Evolutionary conservation across 2,888 invertebrate species (phyloP).

Genomic region (Polyommatus icarus): DNA sequence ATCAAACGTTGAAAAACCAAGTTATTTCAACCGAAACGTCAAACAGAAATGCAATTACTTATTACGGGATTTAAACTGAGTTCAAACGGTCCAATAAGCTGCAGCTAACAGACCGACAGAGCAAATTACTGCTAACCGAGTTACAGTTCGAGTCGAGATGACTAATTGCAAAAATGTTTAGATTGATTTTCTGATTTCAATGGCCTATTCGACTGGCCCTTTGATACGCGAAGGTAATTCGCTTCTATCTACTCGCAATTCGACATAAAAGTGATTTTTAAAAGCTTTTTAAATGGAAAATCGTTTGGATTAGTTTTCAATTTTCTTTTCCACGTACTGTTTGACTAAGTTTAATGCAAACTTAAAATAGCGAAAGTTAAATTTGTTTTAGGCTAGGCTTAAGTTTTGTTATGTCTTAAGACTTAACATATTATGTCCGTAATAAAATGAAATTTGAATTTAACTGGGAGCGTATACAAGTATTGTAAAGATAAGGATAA

Average conservation of each 20-base stretch:
- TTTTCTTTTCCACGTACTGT: neutral
- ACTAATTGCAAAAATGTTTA: constrained; percentile 39
- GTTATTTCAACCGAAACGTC: neutral
- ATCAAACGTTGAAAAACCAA: neutral
- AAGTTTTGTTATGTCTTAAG: too few species aligned
- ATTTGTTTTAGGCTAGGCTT: too few species aligned
- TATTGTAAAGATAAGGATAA: neutral
- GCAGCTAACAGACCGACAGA: constrained; percentile 25
- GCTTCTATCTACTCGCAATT: neutral
- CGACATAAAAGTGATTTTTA: neutral
- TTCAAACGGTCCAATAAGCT: constrained; percentile 35
- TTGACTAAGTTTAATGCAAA: too few species aligned
- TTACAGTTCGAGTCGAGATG: neutral
- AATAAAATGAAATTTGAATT: too few species aligned
- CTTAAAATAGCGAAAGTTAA: too few species aligned
- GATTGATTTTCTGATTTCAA: constrained; percentile 67
- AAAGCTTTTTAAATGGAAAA: neutral
- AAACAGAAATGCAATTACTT: constrained; percentile 24
- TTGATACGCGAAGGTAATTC: neutral
- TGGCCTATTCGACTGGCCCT: constrained; percentile 42
- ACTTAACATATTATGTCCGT: too few species aligned
- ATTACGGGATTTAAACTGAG: constrained; percentile 17
- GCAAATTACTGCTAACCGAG: neutral
- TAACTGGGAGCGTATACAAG: too few species aligned
- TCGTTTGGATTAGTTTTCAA: neutral